These are phyloP conservation scores for Sinonovacula constricta DNA, from an alignment of 1,140 invertebrate genomes.

Conservation along the genomic window DNA sequence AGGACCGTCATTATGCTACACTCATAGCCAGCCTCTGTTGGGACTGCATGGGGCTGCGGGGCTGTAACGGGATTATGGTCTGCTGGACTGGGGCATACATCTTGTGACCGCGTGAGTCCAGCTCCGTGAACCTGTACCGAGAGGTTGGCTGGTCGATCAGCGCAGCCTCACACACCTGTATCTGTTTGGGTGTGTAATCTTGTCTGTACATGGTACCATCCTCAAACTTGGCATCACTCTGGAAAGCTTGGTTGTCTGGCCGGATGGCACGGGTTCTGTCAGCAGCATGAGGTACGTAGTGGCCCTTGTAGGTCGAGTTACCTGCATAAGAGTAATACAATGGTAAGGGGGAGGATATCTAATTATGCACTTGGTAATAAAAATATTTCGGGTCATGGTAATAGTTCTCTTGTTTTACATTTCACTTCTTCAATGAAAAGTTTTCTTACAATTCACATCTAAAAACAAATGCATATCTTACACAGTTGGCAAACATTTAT, in stretches of 20 bases:
- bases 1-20: slow-evolving; percentile 31
- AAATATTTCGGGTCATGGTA: too few relatives aligned
- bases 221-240: slow-evolving; percentile 38
- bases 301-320: slow-evolving; percentile 38
- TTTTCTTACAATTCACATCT: too few relatives aligned
- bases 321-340: too few relatives aligned
- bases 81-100: slow-evolving; percentile 34
- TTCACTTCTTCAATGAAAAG: too few relatives aligned
- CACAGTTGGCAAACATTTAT: too few relatives aligned
- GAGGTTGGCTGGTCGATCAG: slow-evolving; percentile 32
- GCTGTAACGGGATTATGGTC: slow-evolving; percentile 24
- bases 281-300: slow-evolving; percentile 36
- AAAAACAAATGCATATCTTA: too few relatives aligned
- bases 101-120: slow-evolving; percentile 26
- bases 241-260: slow-evolving; percentile 29
- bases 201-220: slow-evolving; percentile 36
- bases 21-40: slow-evolving; percentile 43
- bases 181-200: slow-evolving; percentile 35
- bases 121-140: slow-evolving; percentile 15
- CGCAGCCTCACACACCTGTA: slow-evolving; percentile 28
- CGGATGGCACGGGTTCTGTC: slow-evolving; percentile 19
- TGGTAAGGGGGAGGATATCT: too few relatives aligned
- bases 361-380: too few relatives aligned
- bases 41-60: slow-evolving; percentile 22
- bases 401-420: too few relatives aligned